A percentile compares a stretch with the other conserved stretches of the same genome.
phyloP scores from a whole-genome alignment of 1,140 invertebrate genomes.

The Sipha flava region DNA sequence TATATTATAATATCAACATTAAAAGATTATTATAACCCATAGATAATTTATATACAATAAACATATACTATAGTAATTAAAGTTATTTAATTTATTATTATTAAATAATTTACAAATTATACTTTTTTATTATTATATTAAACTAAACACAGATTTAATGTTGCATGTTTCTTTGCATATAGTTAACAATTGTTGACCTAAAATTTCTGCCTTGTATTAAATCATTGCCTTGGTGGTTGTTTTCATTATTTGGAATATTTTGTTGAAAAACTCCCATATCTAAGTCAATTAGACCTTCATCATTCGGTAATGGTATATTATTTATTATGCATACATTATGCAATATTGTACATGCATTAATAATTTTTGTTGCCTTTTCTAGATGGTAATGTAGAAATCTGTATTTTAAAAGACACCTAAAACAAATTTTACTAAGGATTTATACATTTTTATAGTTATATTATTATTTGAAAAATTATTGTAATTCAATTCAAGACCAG shows the following conservation, averaged over 20 bases:
- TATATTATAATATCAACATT: no score
- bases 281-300: not conserved
- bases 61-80: no score
- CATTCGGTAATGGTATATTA: not conserved
- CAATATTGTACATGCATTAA: not conserved
- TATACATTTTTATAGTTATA: no score
- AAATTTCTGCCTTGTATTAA: not conserved
- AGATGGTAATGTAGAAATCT: not conserved
- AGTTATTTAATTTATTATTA: no score
- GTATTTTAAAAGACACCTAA: not conserved
- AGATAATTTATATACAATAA: no score
- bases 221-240: not conserved
- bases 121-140: no score
- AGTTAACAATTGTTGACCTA: not conserved
- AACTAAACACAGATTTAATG: no score
- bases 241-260: not conserved
- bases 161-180: not conserved
- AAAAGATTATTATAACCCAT: no score
- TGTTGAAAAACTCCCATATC: not conserved
- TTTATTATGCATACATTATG: not conserved
- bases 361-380: not conserved
- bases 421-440: no score
- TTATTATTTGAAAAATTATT: no score
- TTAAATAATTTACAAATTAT: no score
- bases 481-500: no score